Base-by-base conservation (phyloP, 23 tunicate species). In the Halocynthia aurantium region DNA sequence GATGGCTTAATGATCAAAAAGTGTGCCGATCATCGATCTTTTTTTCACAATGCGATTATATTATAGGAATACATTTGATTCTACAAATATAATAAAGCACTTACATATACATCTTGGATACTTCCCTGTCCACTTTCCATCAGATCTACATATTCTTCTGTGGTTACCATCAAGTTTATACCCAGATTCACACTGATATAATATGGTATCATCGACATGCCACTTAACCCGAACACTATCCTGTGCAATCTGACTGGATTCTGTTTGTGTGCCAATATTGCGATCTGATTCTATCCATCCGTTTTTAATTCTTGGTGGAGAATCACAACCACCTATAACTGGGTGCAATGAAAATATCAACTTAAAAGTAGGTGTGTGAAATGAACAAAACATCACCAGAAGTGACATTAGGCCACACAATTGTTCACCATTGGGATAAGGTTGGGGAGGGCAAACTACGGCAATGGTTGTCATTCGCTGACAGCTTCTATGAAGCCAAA, bases 41-140 rank as follows among this genome's bases (percentile, higher is more conserved):
- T 31, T 31, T 31, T 31, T 31, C 44, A 31, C 44, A 4, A 31
- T 31, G 44, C 44, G 4, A 31, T 31, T 31, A 31, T 31, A 31
- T 31, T 31, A 31, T 31, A 4, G 44, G 44, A 0, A 1, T 31
- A 31, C 44, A 31, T 31, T 31, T 31, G 1, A 31, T 31, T 31
- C 44, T 31, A 31, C 44, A 31, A 31, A 31, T 31, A 31, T 31
- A 31, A 31, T 31, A 31, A 31, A 4, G 44, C 44, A 65, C 70
- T 65, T 65, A 65, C 70, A 11, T 65, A 20, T 11, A 65, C 70
- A 65, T 40, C 17, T 65, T 65, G 70, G 70, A 20, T 11, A 49
- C 10, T 9, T 65, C 31, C 70, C 70, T 10, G 70, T 65, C 70
- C 70, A 65, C 19, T 20, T 65, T 15, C 19, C 70, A 65, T 65